phyloP scores from a whole-genome alignment of 2,113 vertebrate species.

The Corythoichthys intestinalis region DNA sequence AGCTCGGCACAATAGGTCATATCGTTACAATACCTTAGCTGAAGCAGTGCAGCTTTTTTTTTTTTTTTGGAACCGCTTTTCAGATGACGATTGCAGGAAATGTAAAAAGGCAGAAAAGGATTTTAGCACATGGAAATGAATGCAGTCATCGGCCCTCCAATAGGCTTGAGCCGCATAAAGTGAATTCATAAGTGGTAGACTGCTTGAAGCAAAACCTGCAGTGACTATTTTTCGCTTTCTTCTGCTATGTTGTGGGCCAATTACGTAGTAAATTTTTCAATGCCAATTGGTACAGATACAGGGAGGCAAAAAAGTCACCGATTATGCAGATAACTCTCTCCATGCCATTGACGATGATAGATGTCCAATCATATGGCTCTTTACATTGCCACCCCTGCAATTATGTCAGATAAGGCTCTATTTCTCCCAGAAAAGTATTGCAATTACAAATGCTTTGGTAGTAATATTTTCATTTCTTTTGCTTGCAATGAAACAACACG shows the following conservation, averaged over 20 bases:
- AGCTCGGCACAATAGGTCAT: conserved; percentile 10
- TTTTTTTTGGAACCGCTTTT: conserved; percentile 9
- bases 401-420: no score
- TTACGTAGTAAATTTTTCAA: background rate
- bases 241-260: background rate
- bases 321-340: no score
- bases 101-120: background rate
- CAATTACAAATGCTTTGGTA: no score
- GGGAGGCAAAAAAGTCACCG: no score
- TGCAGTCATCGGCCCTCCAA: conserved; percentile 6
- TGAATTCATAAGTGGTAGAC: conserved; percentile 6
- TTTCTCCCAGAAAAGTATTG: no score
- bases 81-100: conserved; percentile 37
- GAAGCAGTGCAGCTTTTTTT: conserved; percentile 6
- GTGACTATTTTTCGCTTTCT: conserved; percentile 8
- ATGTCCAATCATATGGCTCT: no score
- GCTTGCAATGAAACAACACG: no score
- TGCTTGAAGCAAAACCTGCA: conserved; percentile 14
- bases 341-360: no score
- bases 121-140: conserved; percentile 28
- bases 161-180: conserved; percentile 11
- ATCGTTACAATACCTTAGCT: conserved; percentile 18
- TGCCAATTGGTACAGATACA: background rate
- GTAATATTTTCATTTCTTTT: no score
- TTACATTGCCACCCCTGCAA: no score